These are phyloP conservation scores for Podarcis cretensis DNA, from an alignment of 2,113 vertebrate genomes.

Conservation along the genomic window DNA sequence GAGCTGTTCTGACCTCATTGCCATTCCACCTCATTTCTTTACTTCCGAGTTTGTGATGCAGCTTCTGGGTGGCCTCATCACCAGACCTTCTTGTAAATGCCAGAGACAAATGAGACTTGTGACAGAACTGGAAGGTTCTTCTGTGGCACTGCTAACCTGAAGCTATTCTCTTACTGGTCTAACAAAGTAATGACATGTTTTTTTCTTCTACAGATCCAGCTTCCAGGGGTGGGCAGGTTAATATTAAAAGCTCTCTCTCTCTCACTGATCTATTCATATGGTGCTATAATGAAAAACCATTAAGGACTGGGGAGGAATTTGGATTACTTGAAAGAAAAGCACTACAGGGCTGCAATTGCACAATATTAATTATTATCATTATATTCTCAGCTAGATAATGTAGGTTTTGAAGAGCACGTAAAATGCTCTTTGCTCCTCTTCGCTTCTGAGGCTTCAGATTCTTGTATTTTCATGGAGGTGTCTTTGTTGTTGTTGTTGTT, in stretches of 20 bases:
- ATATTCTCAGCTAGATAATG: background rate
- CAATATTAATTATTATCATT: background rate
- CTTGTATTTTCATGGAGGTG: background rate
- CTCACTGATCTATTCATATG: background rate
- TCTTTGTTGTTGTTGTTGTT: background rate
- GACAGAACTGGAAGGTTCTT: background rate
- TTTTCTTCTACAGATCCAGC: background rate
- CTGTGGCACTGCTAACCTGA: background rate
- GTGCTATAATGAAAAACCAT: background rate
- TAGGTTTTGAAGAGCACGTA: background rate
- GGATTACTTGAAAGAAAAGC: background rate
- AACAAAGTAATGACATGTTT: background rate
- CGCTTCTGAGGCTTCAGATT: background rate
- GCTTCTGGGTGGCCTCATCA: too few relatives aligned
- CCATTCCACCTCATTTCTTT: too few relatives aligned
- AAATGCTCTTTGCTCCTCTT: background rate
- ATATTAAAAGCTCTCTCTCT: background rate
- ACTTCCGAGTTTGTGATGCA: too few relatives aligned
- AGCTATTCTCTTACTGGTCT: background rate
- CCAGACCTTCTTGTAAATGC: background rate
- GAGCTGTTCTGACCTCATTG: too few relatives aligned
- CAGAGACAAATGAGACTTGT: background rate
- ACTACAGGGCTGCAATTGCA: background rate
- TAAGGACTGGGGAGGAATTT: constrained; percentile 7
- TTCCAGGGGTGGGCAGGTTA: background rate